A percentile compares a stretch with the other conserved stretches of the same genome.
Evolutionary conservation across 2,113 vertebrate species (phyloP).

Genomic region (Rattus norvegicus): DNA sequence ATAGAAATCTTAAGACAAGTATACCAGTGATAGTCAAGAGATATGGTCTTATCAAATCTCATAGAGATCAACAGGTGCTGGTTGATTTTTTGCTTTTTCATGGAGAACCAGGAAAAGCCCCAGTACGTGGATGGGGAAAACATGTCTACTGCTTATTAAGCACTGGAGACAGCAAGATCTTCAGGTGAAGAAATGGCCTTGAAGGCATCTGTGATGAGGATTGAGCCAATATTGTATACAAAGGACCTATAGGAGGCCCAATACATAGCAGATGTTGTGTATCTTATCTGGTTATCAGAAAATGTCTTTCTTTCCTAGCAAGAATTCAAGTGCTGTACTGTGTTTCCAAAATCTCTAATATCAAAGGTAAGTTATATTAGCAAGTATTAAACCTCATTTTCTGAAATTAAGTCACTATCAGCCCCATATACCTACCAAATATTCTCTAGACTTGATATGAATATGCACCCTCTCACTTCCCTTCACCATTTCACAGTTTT

Average conservation of each 20-base stretch:
- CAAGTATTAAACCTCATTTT: not conserved
- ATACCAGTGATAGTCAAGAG: not conserved
- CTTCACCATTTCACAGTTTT: not conserved
- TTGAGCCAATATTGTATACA: not conserved
- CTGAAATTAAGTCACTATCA: rapidly evolving
- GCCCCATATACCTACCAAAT: rapidly evolving
- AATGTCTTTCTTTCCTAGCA: not conserved
- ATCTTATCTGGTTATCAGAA: not conserved
- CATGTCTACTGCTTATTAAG: rapidly evolving
- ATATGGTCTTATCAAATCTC: not conserved
- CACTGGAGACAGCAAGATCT: not conserved
- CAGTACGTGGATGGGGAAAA: rapidly evolving
- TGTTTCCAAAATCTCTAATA: not conserved
- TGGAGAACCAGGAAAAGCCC: not conserved
- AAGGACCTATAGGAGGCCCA: not conserved
- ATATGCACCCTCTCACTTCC: rapidly evolving
- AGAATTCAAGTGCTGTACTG: not conserved
- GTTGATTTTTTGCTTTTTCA: not conserved
- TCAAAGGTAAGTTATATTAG: not conserved
- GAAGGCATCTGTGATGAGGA: not conserved
- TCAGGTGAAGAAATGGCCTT: not conserved
- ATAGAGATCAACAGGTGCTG: not conserved
- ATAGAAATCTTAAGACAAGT: not conserved
- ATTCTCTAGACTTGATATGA: not conserved
- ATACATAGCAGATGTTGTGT: not conserved